Evolutionary conservation across 2,797 vertebrate genomes (phyloP), one percentile per base, ranked within the genome.

Genomic region (Lemur catta): DNA sequence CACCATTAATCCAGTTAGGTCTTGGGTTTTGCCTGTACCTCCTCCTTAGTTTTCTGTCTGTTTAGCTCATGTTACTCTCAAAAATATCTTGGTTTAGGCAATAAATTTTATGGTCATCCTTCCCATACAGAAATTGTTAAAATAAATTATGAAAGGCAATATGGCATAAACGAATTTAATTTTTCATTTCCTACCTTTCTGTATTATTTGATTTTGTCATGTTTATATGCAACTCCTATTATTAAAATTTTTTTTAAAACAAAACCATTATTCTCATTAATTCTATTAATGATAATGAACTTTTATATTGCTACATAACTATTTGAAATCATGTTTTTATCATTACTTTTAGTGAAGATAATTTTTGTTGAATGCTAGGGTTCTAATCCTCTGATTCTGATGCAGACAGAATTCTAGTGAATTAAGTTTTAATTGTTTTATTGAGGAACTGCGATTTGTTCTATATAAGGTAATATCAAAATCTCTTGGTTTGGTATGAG

Each of bases 381-480:
- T 65, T 65, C 41, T 74, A 59, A 74, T 61, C 6, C 57, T 86
- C 48, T 94, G 59, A 94, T 89, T 72, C 38, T 86, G 71, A 92
- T 81, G 86, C 41, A 89, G 41, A 79, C 13, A 84, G 33, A 94
- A 41, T 81, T 93, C 63, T 75, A 57, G n/a, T 78, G 78, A 95
- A 91, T 94, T 91, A 67, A 14, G n/a, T 74, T 91, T 89, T 95
- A 89, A 86, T 89, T 75, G 12, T 81, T 88, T 81, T 67, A 88
- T 75, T 65, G 35, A 92, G 74, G 14, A 90, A 79, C 33, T 81
- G 43, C 43, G 50, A 84, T 91, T 57, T 74, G 50, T 82, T 94
- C 13, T 55, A 7, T 20, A 24, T 79, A 67, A 82, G 50, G 46
- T n/a, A 82, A 43, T 57, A 86, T 52, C 43, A 92, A 82, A 92